These are phyloP conservation scores for Linurgus olivaceus DNA, from an alignment of 2,797 vertebrate species.

Conservation along the genomic window DNA sequence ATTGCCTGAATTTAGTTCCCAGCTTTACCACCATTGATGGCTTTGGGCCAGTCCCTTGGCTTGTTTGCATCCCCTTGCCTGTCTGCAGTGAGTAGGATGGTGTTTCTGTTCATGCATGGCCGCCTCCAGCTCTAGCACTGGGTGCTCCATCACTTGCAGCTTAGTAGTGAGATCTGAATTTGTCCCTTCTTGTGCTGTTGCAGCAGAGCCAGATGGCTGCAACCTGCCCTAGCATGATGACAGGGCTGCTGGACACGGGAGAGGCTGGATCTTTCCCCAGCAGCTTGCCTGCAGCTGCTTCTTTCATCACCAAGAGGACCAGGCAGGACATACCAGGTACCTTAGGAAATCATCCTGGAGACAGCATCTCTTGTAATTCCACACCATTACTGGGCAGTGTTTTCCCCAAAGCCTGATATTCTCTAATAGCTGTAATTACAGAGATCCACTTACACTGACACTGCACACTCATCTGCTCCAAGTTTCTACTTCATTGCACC, in stretches of 20 bases:
- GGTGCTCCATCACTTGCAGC: not conserved
- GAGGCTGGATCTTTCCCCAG: not conserved
- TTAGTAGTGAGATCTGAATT: not conserved
- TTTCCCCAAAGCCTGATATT: not conserved
- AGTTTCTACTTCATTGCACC: not conserved
- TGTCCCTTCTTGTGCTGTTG: not conserved
- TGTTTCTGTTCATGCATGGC: not conserved
- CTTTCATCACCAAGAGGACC: not conserved
- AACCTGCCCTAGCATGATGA: not conserved
- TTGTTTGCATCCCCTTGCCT: not conserved
- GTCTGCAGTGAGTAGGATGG: not conserved
- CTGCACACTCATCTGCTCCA: not conserved
- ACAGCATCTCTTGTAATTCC: not conserved
- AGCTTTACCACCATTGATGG: not conserved
- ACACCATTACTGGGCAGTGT: not conserved
- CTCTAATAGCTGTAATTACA: not conserved
- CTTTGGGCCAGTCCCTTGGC: not conserved
- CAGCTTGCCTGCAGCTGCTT: not conserved
- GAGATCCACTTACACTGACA: not conserved
- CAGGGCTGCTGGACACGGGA: fast-evolving
- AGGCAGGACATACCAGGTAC: not conserved
- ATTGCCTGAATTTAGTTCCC: not conserved
- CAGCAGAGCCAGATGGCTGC: not conserved
- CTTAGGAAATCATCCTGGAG: not conserved
- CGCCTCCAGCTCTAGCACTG: not conserved